phyloP scores from a whole-genome alignment of 2,888 invertebrate species.

The Herminia tarsipennalis region DNA sequence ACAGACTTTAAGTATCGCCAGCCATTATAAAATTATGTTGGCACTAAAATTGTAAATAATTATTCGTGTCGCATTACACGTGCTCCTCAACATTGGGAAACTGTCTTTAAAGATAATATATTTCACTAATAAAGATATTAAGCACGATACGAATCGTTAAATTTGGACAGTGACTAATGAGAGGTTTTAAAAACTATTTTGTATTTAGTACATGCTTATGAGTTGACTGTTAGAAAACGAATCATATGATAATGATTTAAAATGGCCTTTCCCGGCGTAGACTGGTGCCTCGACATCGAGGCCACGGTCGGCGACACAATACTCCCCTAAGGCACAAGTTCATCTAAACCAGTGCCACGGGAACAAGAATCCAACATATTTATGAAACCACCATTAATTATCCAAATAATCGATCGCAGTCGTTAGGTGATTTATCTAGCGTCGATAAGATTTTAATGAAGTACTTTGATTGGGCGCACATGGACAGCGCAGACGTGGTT shows the following conservation, averaged over 20 bases:
- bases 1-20: slow-evolving; percentile 27
- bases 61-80: slow-evolving; percentile 42
- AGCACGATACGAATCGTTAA: slow-evolving; percentile 30
- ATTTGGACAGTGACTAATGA: slow-evolving; percentile 33
- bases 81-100: slow-evolving; percentile 30
- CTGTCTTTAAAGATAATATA: slow-evolving; percentile 34
- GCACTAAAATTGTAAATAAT: slow-evolving; percentile 42
- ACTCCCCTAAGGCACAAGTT: slow-evolving; percentile 50
- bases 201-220: slow-evolving; percentile 5
- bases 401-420: slow-evolving; percentile 84
- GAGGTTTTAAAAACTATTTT: slow-evolving; percentile 3
- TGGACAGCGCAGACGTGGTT: slow-evolving; percentile 72
- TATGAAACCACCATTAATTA: slow-evolving; percentile 82
- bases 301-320: slow-evolving; percentile 49
- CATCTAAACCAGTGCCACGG: slow-evolving; percentile 60
- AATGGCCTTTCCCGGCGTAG: slow-evolving; percentile 12
- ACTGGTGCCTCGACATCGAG: slow-evolving; percentile 25
- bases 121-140: slow-evolving; percentile 44
- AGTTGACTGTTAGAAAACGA: slow-evolving; percentile 18
- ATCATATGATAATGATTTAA: slow-evolving; percentile 28
- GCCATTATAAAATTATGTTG: slow-evolving; percentile 39
- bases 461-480: slow-evolving; percentile 84
- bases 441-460: slow-evolving; percentile 86
- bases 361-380: slow-evolving; percentile 77
- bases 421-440: slow-evolving; percentile 85